A percentile compares a stretch with the other conserved stretches of the same genome.
These are phyloP conservation scores for Lepidothrix coronata DNA, from an alignment of 2,113 vertebrate species.

Conservation along the genomic window DNA sequence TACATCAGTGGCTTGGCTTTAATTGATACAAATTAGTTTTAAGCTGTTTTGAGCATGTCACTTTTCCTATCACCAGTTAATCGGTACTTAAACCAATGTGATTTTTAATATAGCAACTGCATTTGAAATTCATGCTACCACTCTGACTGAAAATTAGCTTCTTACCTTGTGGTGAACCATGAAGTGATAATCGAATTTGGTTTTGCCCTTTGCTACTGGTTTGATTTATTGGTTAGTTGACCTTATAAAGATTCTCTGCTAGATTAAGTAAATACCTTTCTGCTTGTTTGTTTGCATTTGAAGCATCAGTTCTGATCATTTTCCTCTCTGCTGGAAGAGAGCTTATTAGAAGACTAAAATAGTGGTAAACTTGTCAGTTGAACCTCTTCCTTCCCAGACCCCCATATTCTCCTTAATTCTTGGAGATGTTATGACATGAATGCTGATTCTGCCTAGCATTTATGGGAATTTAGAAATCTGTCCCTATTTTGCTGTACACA, in stretches of 20 bases:
- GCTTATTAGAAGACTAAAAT: neutral
- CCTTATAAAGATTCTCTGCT: neutral
- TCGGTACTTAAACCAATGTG: neutral
- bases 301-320: neutral
- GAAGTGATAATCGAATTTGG: slow-evolving; percentile 5
- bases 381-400: neutral
- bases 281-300: slow-evolving; percentile 1
- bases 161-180: neutral
- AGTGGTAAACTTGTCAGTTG: neutral
- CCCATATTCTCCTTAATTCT: neutral
- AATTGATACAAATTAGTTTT: neutral
- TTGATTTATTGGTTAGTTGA: slow-evolving; percentile 41
- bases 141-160: slow-evolving; percentile 15
- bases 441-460: neutral
- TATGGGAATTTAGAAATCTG: neutral
- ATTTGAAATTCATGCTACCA: neutral
- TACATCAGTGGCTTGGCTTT: neutral
- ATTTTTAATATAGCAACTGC: neutral
- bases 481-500: neutral
- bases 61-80: neutral
- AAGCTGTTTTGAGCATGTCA: neutral
- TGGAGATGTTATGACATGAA: neutral
- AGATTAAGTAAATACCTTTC: slow-evolving; percentile 14
- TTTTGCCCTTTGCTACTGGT: neutral
- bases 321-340: neutral